A percentile compares a stretch with the other conserved stretches of the same genome.
Evolutionary conservation across 1,140 invertebrate species (phyloP).

Genomic region (Helicoverpa zea): DNA sequence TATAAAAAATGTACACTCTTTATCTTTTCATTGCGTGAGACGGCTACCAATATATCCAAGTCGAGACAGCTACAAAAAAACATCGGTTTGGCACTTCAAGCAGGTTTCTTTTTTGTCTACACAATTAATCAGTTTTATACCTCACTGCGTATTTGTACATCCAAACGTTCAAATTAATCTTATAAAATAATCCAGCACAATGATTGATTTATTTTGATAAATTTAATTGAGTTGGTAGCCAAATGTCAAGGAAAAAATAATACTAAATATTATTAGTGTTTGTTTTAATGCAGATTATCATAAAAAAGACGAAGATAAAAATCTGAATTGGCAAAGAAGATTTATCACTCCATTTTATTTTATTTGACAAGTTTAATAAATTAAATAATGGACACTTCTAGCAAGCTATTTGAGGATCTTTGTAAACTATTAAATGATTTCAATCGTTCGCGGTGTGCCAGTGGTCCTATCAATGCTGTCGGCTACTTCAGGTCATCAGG

Average conservation of each 20-base stretch:
- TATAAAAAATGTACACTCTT: constrained; percentile 43
- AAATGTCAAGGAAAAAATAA: background rate
- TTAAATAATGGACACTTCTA: background rate
- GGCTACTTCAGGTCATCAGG: constrained; percentile 60
- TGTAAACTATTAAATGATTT: constrained; percentile 36
- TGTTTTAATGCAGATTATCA: background rate
- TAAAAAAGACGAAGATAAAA: too few relatives aligned
- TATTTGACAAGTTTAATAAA: background rate
- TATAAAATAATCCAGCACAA: background rate
- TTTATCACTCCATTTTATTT: background rate
- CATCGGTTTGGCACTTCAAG: constrained; percentile 39
- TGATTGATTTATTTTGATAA: constrained; percentile 25
- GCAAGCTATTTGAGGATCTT: background rate
- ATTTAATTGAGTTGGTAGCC: constrained; percentile 21
- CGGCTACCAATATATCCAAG: constrained; percentile 40
- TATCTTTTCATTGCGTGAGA: constrained; percentile 43
- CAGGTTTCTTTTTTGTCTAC: constrained; percentile 44
- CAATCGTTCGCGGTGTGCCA: constrained; percentile 7
- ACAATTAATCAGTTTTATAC: constrained; percentile 44
- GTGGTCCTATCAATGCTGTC: constrained; percentile 23
- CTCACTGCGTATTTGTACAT: constrained; percentile 26
- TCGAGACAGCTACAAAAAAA: constrained; percentile 44
- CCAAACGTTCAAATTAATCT: constrained; percentile 39
- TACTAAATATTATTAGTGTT: background rate
- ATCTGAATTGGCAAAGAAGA: too few relatives aligned